phyloP scores from a whole-genome alignment of 2,113 vertebrate species.

The Dissostichus mawsoni region DNA sequence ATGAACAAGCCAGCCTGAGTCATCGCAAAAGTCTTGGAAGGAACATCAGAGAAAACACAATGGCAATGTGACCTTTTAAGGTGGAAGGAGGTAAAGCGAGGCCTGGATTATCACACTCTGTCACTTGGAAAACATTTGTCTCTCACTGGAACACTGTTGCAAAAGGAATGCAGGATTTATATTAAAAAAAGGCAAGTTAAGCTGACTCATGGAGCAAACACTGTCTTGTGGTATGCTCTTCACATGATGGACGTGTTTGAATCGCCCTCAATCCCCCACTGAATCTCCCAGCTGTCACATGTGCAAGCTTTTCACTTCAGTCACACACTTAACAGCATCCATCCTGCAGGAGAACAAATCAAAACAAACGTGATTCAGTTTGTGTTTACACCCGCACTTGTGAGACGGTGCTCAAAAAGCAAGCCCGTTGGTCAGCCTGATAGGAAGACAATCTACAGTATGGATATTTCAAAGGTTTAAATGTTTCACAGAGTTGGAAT shows the following conservation, averaged over 20 bases:
- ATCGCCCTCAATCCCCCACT: not conserved
- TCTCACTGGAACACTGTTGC: constrained; percentile 4
- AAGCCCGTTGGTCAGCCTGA: not conserved
- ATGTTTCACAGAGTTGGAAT: not conserved
- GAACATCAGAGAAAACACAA: constrained; percentile 1
- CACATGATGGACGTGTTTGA: not conserved
- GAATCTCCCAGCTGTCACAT: not conserved
- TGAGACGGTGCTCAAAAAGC: not conserved
- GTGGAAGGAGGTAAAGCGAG: constrained; percentile 4
- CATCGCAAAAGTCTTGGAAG: constrained; percentile 12
- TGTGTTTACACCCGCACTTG: not conserved
- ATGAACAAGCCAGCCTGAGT: constrained; percentile 55
- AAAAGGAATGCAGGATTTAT: constrained; percentile 16
- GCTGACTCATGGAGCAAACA: not conserved
- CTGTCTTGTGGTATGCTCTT: constrained; percentile 9
- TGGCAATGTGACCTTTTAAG: not conserved
- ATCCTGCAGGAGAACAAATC: constrained; percentile 11
- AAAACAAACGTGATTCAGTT: constrained; percentile 2
- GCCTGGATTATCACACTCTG: constrained; percentile 9
- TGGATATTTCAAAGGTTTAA: not conserved
- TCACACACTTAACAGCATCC: not conserved
- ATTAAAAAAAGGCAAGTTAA: not conserved
- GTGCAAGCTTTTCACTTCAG: not conserved
- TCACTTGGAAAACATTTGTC: constrained; percentile 21
- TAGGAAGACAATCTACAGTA: not conserved